phyloP scores from a whole-genome alignment of 2,113 vertebrate genomes.

The Eulemur macaco region DNA sequence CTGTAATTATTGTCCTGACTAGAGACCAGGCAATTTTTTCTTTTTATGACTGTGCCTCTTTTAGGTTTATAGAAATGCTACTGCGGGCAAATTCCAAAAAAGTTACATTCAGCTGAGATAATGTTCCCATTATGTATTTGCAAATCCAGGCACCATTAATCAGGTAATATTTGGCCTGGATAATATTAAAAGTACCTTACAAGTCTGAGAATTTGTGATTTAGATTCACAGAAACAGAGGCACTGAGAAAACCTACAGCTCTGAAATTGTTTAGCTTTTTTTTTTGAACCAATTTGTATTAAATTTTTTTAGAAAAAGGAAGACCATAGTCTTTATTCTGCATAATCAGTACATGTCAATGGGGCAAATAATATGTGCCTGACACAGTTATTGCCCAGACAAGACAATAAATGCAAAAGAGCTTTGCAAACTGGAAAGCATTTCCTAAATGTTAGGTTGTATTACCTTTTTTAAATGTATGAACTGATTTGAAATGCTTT shows the following conservation, averaged over 20 bases:
- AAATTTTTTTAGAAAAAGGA: neutral
- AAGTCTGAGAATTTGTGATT: neutral
- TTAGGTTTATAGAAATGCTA: neutral
- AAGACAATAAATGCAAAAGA: neutral
- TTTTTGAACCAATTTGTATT: neutral
- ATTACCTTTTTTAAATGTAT: neutral
- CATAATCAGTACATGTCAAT: neutral
- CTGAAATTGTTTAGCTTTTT: neutral
- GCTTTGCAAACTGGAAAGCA: neutral
- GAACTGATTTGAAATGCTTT: neutral
- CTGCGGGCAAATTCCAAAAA: neutral
- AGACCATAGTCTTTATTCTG: neutral
- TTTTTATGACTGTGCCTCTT: neutral
- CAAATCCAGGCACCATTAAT: neutral
- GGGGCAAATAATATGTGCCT: neutral
- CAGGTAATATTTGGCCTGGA: neutral
- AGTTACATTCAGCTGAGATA: neutral
- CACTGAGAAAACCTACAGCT: neutral
- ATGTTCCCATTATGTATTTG: neutral
- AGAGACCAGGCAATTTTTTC: neutral
- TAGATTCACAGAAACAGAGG: neutral
- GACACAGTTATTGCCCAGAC: neutral
- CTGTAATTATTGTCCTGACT: neutral
- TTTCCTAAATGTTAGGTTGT: neutral
- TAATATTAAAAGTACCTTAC: neutral